These are phyloP conservation scores for Clarias laeviceps DNA, from an alignment of 2,797 vertebrate genomes.

Conservation along the genomic window DNA sequence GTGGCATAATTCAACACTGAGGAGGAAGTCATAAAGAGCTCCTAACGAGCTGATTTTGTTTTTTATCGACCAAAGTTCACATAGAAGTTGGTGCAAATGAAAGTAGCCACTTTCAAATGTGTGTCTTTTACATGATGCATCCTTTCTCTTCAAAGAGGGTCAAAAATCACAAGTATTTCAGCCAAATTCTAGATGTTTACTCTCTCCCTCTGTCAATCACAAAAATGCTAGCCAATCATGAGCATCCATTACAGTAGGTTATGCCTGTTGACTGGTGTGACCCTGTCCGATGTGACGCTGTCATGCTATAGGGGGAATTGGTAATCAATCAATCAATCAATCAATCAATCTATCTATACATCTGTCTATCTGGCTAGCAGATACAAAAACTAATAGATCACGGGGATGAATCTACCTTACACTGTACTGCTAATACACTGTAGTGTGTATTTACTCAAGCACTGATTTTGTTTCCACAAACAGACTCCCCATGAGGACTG, in stretches of 20 bases:
- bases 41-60: neutral
- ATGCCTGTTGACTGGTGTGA: neutral
- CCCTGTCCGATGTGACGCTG: neutral
- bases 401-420: neutral
- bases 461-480: constrained; percentile 11
- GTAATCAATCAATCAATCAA: too few relatives aligned
- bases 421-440: neutral
- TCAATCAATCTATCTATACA: neutral
- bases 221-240: neutral
- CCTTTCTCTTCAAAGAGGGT: constrained; percentile 10
- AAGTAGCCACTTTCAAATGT: neutral
- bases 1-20: too few relatives aligned
- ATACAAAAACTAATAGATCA: neutral
- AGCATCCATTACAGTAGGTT: neutral
- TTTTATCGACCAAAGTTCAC: constrained; percentile 14
- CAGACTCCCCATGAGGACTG: constrained; percentile 4
- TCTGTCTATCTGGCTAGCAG: neutral
- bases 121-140: neutral
- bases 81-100: neutral
- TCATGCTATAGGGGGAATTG: neutral
- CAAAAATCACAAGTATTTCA: neutral
- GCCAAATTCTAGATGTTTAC: neutral
- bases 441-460: neutral
- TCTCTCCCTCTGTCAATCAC: neutral
- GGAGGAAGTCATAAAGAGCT: neutral